These are phyloP conservation scores for Haemorhous mexicanus DNA, from an alignment of 2,113 vertebrate species.

Conservation along the genomic window DNA sequence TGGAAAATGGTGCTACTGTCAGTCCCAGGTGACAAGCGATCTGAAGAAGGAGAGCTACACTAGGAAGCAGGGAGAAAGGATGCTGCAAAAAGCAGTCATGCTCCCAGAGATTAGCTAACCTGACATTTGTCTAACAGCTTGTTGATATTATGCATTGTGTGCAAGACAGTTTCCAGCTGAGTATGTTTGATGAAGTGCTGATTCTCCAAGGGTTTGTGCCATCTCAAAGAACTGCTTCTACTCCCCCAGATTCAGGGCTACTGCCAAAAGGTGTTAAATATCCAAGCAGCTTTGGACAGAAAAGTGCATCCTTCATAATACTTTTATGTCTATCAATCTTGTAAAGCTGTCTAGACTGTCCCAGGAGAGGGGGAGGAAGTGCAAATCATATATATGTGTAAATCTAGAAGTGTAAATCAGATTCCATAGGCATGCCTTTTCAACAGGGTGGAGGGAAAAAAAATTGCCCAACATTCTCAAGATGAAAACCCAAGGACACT, in stretches of 20 bases:
- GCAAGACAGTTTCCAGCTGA: not conserved
- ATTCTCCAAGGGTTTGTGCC: not conserved
- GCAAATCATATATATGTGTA: constrained; percentile 28
- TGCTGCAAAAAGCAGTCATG: not conserved
- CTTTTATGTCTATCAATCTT: constrained; percentile 5
- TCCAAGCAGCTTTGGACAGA: not conserved
- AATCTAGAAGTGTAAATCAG: constrained; percentile 25
- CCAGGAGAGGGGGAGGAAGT: constrained; percentile 4
- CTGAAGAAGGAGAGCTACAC: not conserved
- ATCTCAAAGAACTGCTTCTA: not conserved
- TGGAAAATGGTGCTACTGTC: not conserved
- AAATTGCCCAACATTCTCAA: not conserved
- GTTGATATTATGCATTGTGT: not conserved
- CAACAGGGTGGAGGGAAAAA: not conserved
- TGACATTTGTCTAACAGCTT: not conserved
- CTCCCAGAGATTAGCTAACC: not conserved
- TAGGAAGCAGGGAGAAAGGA: not conserved
- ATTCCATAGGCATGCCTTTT: not conserved
- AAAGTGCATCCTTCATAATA: not conserved
- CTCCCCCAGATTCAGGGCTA: not conserved
- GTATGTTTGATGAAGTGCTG: not conserved
- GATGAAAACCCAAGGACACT: not conserved
- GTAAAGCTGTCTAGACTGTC: constrained; percentile 26
- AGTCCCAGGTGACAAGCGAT: not conserved
- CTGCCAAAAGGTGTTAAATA: not conserved